Base-by-base conservation (phyloP, 1,140 invertebrate species). In the Aphelenchoides fujianensis region DNA sequence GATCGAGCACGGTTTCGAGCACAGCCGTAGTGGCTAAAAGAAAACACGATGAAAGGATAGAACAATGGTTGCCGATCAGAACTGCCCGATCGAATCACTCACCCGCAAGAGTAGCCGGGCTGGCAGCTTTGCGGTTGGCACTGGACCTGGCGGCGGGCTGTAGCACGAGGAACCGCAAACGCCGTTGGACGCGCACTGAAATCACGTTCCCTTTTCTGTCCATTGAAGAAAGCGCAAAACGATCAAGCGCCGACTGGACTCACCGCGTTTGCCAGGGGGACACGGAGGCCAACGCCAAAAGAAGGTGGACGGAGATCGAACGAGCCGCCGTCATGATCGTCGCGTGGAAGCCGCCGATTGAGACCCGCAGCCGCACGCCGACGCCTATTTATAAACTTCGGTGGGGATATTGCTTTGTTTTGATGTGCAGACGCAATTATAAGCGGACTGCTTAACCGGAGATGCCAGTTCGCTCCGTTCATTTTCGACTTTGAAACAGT, bases 1-100 rank as follows among this genome's bases (percentile, higher is more conserved):
- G 76, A 77, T 23, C 78, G 54, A 9, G 76, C 76, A 37, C 72
- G 62, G 31, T 81, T 81, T n/a, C 78, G 34, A 19, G 76, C 76
- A 66, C 76, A 78, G 0, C 75, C 75, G 37, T 80, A 77, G 70
- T 80, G 77, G 5, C 72, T 37, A 62, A 19, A 76, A 37, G n/a
- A 36, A n/a, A n/a, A n/a, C n/a, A n/a, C n/a, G n/a, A 59, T 59
- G 19, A 59, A 59, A 5, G 55, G 23, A 5, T 48, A 16, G 41
- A 48, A n/a, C n/a, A 48, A 48, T 48, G 41, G 12, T 59, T 7
- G 5, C 34, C 55, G 19, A 59, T n/a, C n/a, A n/a, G n/a, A n/a
- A n/a, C n/a, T n/a, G n/a, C n/a, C n/a, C n/a, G 9, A 1, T 62
- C 69, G 19, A 72, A 73, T n/a, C n/a, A 32, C 37, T 71, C 30